Evolutionary conservation across 2,888 invertebrate species (phyloP).

Genomic region (Leucozona laternaria): DNA sequence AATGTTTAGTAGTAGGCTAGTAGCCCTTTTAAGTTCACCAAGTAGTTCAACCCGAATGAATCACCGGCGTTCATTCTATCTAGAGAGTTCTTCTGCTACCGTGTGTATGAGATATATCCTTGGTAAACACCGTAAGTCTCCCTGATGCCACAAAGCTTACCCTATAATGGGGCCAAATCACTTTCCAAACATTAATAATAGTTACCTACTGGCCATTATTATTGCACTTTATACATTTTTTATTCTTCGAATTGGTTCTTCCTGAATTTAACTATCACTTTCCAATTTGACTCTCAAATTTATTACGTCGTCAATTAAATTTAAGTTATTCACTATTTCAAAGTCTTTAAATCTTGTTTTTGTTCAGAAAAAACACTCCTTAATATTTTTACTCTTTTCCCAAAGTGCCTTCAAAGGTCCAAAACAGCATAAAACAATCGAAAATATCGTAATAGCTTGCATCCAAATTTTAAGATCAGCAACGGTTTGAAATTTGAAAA

Average conservation of each 20-base stretch:
- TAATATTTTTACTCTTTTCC: conserved; percentile 73
- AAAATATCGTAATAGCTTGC: conserved; percentile 78
- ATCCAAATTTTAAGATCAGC: conserved; percentile 78
- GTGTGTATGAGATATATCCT: no score
- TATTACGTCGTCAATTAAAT: background rate
- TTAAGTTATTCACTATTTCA: conserved; percentile 11
- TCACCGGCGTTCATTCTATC: no score
- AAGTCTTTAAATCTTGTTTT: background rate
- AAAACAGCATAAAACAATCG: conserved; percentile 78
- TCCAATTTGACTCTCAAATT: background rate
- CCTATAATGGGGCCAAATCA: no score
- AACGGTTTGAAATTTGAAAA: conserved; percentile 77
- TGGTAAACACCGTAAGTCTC: no score
- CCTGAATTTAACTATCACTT: background rate
- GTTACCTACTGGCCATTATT: no score
- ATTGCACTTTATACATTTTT: background rate
- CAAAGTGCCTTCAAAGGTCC: conserved; percentile 79
- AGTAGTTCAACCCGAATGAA: no score
- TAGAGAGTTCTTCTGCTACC: no score
- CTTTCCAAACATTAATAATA: no score
- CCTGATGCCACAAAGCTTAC: no score
- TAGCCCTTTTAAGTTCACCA: no score
- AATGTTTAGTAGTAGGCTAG: no score
- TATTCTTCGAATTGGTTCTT: background rate
- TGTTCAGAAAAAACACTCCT: background rate